phyloP scores from a whole-genome alignment of 2,113 vertebrate species.

The Spilogale gracilis region DNA sequence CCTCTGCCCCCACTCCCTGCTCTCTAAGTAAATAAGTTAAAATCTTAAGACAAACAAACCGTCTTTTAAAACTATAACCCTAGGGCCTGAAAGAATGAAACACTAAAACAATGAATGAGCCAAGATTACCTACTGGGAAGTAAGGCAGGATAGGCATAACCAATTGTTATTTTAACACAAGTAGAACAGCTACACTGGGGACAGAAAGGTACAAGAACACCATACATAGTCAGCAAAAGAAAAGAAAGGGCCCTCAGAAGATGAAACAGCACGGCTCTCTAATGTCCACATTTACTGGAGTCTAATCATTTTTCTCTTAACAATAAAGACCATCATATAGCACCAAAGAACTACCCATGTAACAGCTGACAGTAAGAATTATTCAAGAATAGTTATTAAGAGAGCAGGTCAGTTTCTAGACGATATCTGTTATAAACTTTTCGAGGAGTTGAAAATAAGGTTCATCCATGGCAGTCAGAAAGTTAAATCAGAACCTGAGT shows the following conservation, averaged over 20 bases:
- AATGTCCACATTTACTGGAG: neutral
- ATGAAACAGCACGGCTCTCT: neutral
- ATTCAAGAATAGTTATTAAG: neutral
- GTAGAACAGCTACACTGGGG: neutral
- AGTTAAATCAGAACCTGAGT: neutral
- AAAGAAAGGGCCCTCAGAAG: neutral
- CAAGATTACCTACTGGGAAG: neutral
- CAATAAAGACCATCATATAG: neutral
- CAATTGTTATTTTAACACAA: conserved; percentile 1
- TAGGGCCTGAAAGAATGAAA: neutral
- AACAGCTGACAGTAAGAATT: neutral
- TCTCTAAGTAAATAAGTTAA: neutral
- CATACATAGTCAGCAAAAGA: neutral
- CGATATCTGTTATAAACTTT: neutral
- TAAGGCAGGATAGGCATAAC: neutral
- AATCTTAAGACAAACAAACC: neutral
- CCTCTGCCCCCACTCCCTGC: neutral
- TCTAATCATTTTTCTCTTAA: conserved; percentile 30
- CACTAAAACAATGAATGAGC: neutral
- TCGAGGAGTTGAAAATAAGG: neutral
- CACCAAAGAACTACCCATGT: neutral
- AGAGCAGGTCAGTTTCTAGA: neutral
- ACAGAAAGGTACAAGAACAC: neutral
- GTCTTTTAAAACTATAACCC: neutral
- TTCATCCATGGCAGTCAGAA: neutral